Evolutionary conservation across 2,888 invertebrate genomes (phyloP).

Genomic region (Tuta absoluta): DNA sequence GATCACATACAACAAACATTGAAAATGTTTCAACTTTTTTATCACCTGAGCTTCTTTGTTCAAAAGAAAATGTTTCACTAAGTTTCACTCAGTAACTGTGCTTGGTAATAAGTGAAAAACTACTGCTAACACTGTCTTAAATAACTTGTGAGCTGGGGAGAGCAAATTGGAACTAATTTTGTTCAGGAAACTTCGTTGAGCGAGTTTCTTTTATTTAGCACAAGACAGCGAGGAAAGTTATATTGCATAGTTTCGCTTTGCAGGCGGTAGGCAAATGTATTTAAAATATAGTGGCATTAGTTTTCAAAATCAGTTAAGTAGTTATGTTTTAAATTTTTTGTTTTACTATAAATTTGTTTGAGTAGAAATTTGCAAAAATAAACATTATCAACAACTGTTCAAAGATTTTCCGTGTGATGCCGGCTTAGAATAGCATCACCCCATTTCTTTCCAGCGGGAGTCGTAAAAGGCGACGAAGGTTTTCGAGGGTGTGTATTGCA

Average conservation of each 20-base stretch:
- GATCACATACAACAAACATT: too few relatives aligned
- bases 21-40: too few relatives aligned
- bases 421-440: too few relatives aligned
- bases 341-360: too few relatives aligned
- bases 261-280: background rate
- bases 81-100: background rate
- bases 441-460: too few relatives aligned
- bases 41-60: background rate
- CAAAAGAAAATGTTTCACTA: conserved; percentile 7
- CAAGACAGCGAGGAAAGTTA: conserved; percentile 7
- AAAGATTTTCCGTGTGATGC: too few relatives aligned
- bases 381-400: too few relatives aligned
- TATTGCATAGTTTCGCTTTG: conserved; percentile 10
- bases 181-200: conserved; percentile 4
- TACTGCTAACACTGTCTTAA: conserved; percentile 19
- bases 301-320: too few relatives aligned
- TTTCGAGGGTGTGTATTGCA: too few relatives aligned
- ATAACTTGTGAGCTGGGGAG: conserved; percentile 20
- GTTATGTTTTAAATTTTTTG: too few relatives aligned
- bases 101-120: conserved; percentile 22
- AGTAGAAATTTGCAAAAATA: too few relatives aligned
- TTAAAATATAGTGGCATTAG: background rate
- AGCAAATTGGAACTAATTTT: conserved; percentile 30
- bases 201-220: background rate
- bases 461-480: too few relatives aligned